Base-by-base conservation (phyloP, 1,140 invertebrate genomes). In the Pseudomyrmex dendroicus region DNA sequence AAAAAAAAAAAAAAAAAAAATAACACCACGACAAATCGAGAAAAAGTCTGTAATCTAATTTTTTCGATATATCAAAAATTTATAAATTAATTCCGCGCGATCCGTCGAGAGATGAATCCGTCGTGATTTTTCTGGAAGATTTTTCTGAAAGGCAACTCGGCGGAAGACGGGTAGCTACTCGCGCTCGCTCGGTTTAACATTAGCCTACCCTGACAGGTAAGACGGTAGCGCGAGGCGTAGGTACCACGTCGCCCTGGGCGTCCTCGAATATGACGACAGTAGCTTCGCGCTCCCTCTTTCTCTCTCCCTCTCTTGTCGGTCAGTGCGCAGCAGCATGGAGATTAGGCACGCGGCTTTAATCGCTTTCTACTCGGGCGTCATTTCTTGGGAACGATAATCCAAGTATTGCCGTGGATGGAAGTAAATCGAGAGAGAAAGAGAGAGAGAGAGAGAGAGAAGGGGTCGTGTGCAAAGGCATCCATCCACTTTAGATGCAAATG, bases 161-260 rank as follows among this genome's bases (percentile, higher is more conserved):
- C 76, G 76, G 44, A 80, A 80, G 76, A 80, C 76, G 54, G 76
- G 76, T 80, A 80, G 76, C 76, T 72, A 10, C 56, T 78, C 76
- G 44, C 64, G 54, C 56, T 59, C 76, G 17, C 73, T 72, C 76
- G 76, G 68, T 48, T 80, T 59, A 80, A 72, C 76, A 50, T 91
- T 91, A 91, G 89, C 73, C 87, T 90, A 84, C 83, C 85, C 87
- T 92, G 90, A 92, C 91, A 92, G 89, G 88, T 78, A 78, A 91
- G 87, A 90, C 87, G 91, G 92, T 92, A 92, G 91, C 90, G 85
- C 83, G 68, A 82, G 89, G 91, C 91, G 90, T 92, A 93, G 92
- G 91, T 92, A 90, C 88, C 86, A 88, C 91, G 91, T 92, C 91
- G 90, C 91, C 89, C 78, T 91, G 78, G 91, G 91, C 91, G 86